These are phyloP conservation scores for Hartigia nigra DNA, from an alignment of 2,888 invertebrate genomes.

Conservation along the genomic window DNA sequence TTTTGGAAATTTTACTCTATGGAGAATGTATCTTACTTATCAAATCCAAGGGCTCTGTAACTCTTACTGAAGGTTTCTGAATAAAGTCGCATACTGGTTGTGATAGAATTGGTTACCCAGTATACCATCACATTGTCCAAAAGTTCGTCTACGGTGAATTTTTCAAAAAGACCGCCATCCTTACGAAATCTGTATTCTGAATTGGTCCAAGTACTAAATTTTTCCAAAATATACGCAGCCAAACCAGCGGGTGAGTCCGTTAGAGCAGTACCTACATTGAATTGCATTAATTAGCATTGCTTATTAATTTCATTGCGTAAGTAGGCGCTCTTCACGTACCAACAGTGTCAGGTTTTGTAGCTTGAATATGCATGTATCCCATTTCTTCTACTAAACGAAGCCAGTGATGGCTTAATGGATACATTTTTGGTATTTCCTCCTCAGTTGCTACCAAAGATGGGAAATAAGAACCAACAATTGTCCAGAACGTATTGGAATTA, in stretches of 20 bases:
- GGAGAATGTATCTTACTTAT: slow-evolving; percentile 61
- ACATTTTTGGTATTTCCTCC: slow-evolving; percentile 68
- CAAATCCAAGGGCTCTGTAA: slow-evolving; percentile 52
- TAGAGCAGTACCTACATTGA: slow-evolving; percentile 73
- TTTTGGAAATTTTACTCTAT: background rate
- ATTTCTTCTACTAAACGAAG: slow-evolving; percentile 61
- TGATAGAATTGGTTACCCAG: slow-evolving; percentile 80
- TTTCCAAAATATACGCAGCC: slow-evolving; percentile 91
- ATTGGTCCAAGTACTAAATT: slow-evolving; percentile 84
- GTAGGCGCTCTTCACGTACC: slow-evolving; percentile 67
- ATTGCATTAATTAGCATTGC: background rate
- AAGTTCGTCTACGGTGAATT: slow-evolving; percentile 77
- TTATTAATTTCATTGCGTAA: background rate
- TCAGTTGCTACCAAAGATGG: slow-evolving; percentile 71
- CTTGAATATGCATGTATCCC: slow-evolving; percentile 81
- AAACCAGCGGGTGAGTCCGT: slow-evolving; percentile 85
- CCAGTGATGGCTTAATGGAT: slow-evolving; percentile 66
- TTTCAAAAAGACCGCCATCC: slow-evolving; percentile 76
- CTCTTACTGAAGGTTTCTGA: slow-evolving; percentile 70
- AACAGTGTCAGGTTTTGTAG: slow-evolving; percentile 89
- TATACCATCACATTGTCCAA: slow-evolving; percentile 87
- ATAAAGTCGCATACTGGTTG: slow-evolving; percentile 81
- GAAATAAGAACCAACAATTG: slow-evolving; percentile 68
- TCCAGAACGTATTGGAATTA: slow-evolving; percentile 52
- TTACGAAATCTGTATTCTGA: slow-evolving; percentile 64